A percentile compares a stretch with the other conserved stretches of the same genome.
These are phyloP conservation scores for Aspidapion aeneum DNA, from an alignment of 2,888 invertebrate genomes.

Conservation along the genomic window DNA sequence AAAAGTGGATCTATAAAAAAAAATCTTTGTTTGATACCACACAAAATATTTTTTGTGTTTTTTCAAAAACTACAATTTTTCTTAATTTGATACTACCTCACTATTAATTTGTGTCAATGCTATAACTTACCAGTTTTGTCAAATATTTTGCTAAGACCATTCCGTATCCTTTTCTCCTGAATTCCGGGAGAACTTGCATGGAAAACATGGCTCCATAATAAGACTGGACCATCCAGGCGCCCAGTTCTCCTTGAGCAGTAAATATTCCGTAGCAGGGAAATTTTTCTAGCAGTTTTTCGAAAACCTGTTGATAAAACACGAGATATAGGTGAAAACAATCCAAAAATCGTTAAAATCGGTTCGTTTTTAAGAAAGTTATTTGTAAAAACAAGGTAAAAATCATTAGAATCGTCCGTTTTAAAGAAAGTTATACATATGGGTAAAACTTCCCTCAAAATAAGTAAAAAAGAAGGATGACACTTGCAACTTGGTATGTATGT, in stretches of 20 bases:
- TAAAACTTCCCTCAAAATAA: too few relatives aligned
- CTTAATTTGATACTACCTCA: too few relatives aligned
- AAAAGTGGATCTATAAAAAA: conserved; percentile 6
- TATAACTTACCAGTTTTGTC: conserved; percentile 44
- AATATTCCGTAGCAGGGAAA: conserved; percentile 82
- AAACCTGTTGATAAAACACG: too few relatives aligned
- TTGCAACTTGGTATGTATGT: not conserved
- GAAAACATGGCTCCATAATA: conserved; percentile 92
- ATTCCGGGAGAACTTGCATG: conserved; percentile 69
- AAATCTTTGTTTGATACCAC: too few relatives aligned
- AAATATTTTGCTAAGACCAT: conserved; percentile 66
- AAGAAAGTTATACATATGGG: too few relatives aligned
- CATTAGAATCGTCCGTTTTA: too few relatives aligned
- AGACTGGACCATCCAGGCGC: conserved; percentile 90
- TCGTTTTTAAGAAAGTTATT: too few relatives aligned
- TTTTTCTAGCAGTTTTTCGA: conserved; percentile 72
- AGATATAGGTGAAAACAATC: too few relatives aligned
- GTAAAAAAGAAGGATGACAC: not conserved
- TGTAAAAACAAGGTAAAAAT: too few relatives aligned
- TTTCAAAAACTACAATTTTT: too few relatives aligned
- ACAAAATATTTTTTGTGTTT: not conserved
- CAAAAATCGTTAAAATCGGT: too few relatives aligned
- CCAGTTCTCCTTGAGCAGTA: conserved; percentile 63
- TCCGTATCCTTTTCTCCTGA: conserved; percentile 57
- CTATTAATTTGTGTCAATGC: not conserved